These are phyloP conservation scores for Drosophila lacicola DNA, from an alignment of 2,888 invertebrate genomes.

Conservation along the genomic window DNA sequence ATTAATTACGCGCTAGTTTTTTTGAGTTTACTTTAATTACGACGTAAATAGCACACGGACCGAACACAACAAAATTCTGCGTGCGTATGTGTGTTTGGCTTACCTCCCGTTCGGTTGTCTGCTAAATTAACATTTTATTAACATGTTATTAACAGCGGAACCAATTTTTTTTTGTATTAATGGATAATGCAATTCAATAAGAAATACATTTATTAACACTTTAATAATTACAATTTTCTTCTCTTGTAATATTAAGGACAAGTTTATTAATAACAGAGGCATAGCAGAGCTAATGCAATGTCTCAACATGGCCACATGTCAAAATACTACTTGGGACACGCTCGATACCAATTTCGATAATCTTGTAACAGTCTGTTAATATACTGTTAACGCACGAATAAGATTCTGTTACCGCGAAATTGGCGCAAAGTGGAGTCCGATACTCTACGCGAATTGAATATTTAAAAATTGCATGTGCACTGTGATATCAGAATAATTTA, in stretches of 20 bases:
- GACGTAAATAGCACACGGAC: slow-evolving; percentile 59
- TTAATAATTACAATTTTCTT: not conserved
- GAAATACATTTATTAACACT: not conserved
- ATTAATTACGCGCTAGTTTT: slow-evolving; percentile 54
- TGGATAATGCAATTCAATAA: not conserved
- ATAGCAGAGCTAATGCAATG: slow-evolving; percentile 1
- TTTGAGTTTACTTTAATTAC: slow-evolving; percentile 52
- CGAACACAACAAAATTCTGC: slow-evolving; percentile 47
- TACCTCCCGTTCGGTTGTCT: slow-evolving; percentile 12
- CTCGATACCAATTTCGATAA: slow-evolving; percentile 12
- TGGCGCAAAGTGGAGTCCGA: not conserved
- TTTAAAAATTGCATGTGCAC: not conserved
- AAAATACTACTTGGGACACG: slow-evolving; percentile 3
- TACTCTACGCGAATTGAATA: not conserved
- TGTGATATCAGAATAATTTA: not conserved
- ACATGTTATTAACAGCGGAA: slow-evolving; percentile 18
- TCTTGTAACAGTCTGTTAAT: not conserved
- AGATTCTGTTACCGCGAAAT: slow-evolving; percentile 4
- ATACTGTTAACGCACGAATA: slow-evolving; percentile 11
- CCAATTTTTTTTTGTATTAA: not conserved
- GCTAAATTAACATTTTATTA: slow-evolving; percentile 26
- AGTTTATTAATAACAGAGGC: not conserved
- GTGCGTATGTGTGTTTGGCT: slow-evolving; percentile 23
- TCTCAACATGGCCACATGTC: slow-evolving; percentile 6
- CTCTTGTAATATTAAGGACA: not conserved